Evolutionary conservation across 2,113 vertebrate genomes (phyloP), one percentile per base, ranked within the genome.

Genomic region (Romanogobio albipinnatus): DNA sequence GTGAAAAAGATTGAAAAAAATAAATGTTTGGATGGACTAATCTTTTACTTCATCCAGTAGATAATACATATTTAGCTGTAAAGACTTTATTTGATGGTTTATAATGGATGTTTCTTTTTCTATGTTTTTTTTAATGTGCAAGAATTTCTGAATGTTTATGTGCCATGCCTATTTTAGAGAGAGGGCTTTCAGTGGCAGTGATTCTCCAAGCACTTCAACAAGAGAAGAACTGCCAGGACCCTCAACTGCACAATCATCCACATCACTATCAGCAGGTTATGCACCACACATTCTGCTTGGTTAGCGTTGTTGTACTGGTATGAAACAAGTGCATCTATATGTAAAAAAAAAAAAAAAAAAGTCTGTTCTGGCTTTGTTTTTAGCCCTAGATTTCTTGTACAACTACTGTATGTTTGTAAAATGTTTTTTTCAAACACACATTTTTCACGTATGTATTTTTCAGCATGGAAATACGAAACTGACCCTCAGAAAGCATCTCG

Each of bases 401-500:
- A 29, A 29, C 29, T 29, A 29, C 29, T 29, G 29, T 29, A 29
- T 29, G 29, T 29, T 29, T 29, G 29, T 29, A 29, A 1, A 29
- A 29, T 29, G 29, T 29, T 29, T 29, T 29, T 29, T 29, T 29
- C 29, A 29, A 29, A 29, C 29, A 29, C 29, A 2, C 2, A 29
- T 29, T 29, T 29, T 1, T 29, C 29, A 29, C 29, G 29, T 29
- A 29, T 29, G 1, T 29, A 1, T 22, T 71, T 71, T 71, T 71
- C 19, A 71, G 68, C 17, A n/a, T 71, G 68, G 68, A 71, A 71
- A 71, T 22, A 71, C 5, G 68, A 53, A 56, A 78, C 15, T 22
- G 49, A 78, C 49, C 33, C 49, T 29, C 24, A 59, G 56, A 56
- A 78, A 56, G 45, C 76, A 78, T 78, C 19, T 78, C 26, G 15